These are phyloP conservation scores for Miltochrista miniata DNA, from an alignment of 2,888 invertebrate genomes.

Conservation along the genomic window DNA sequence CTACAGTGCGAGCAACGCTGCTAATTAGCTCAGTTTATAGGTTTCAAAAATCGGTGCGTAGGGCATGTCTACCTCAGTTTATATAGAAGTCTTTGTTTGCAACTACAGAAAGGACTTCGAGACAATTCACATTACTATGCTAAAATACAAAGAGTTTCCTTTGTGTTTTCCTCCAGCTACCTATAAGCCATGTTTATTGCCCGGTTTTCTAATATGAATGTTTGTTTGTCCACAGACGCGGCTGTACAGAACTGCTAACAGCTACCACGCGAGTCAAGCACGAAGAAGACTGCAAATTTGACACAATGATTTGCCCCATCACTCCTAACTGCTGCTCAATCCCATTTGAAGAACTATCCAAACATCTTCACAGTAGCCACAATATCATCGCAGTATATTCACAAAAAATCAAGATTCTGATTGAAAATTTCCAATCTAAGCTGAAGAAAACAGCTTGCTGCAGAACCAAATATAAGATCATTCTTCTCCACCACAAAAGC, in stretches of 20 bases:
- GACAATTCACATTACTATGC: too few relatives aligned
- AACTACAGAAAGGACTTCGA: too few relatives aligned
- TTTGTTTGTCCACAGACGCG: conserved; percentile 66
- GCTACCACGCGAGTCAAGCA: conserved; percentile 68
- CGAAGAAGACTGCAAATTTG: conserved; percentile 75
- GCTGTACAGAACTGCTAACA: conserved; percentile 73
- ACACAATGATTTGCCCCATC: conserved; percentile 76
- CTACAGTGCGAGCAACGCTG: too few relatives aligned
- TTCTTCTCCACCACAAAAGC: conserved; percentile 73
- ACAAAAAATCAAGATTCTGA: conserved; percentile 76
- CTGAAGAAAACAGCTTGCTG: conserved; percentile 77
- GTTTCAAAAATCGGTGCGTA: too few relatives aligned
- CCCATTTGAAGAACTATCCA: conserved; percentile 71
- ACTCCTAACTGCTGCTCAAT: conserved; percentile 72
- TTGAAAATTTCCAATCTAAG: conserved; percentile 78
- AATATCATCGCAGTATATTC: conserved; percentile 78
- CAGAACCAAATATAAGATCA: conserved; percentile 77
- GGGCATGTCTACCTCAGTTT: too few relatives aligned
- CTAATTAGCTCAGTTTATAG: too few relatives aligned
- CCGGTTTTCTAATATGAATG: not conserved
- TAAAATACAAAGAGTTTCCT: too few relatives aligned
- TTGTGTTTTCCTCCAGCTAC: too few relatives aligned
- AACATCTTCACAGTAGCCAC: conserved; percentile 69
- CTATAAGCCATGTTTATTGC: too few relatives aligned
- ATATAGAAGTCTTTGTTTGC: too few relatives aligned